phyloP scores from a whole-genome alignment of 2,888 invertebrate genomes.

The Noctua pronuba region DNA sequence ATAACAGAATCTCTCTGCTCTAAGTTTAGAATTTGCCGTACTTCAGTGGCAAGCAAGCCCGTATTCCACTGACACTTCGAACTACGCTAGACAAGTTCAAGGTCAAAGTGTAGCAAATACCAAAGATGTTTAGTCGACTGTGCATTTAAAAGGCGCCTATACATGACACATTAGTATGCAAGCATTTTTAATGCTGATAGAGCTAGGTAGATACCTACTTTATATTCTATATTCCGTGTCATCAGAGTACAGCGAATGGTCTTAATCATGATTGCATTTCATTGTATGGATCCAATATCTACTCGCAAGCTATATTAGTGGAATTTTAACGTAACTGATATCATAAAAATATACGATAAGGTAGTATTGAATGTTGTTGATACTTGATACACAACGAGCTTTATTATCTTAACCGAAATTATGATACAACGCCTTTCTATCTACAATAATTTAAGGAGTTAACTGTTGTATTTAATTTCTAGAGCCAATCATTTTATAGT shows the following conservation, averaged over 20 bases:
- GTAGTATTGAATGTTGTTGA: conserved; percentile 9
- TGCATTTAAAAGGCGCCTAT: too few relatives aligned
- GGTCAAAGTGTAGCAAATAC: not conserved
- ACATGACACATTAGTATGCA: not conserved
- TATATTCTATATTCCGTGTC: not conserved
- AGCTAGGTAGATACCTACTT: not conserved
- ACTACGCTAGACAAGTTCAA: not conserved
- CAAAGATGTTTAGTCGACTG: not conserved
- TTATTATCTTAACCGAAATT: not conserved
- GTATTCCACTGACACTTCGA: not conserved
- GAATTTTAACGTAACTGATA: not conserved
- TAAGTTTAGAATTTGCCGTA: not conserved
- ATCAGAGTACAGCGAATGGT: not conserved
- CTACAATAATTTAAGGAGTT: too few relatives aligned
- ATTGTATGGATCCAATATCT: not conserved
- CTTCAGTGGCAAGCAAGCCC: not conserved
- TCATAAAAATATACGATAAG: conserved; percentile 8
- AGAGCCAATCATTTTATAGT: too few relatives aligned
- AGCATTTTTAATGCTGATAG: not conserved
- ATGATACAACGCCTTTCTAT: not conserved
- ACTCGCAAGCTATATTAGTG: conserved; percentile 1
- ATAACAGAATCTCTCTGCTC: not conserved
- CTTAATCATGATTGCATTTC: not conserved
- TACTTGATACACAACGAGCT: not conserved
- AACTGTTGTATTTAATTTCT: too few relatives aligned